Evolutionary conservation across 2,113 vertebrate species (phyloP), one percentile per base, ranked within the genome.

Genomic region (Motacilla alba): DNA sequence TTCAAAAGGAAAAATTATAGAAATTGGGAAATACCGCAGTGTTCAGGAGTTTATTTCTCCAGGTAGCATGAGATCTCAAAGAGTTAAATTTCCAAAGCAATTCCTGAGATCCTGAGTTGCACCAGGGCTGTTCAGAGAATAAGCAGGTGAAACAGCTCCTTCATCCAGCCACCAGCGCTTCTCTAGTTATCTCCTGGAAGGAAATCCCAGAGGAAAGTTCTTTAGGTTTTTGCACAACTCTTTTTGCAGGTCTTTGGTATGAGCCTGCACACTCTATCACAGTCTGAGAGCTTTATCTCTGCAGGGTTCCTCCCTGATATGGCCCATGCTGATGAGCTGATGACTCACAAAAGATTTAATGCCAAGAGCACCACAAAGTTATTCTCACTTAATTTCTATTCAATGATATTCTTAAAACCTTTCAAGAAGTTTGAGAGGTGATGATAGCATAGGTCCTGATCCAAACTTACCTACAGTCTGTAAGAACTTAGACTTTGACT

Each of bases 401-500:
- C 78, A 80, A 11, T 15, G 53, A 69, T 76, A 76, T 22, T 70
- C 76, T 72, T 60, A 77, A 89, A 90, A 44, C 68, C 68, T 93
- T 89, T 78, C 64, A 70, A 72, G 64, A 52, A 81, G 33, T 90
- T 67, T 90, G 68, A 92, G 52, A 26, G 64, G 39, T 44, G 69
- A 83, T 22, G 4, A 43, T 50, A 78, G 26, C 15, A 27, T 14
- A 55, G 46, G 11, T 44, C 52, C 23, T 75, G 55, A 94, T 89
- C 52, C 19, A 44, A 75, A 93, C 60, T 74, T 92, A 90, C 83
- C 92, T 90, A 66, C 33, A 93, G 68, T 77, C 83, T 78, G 27
- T 44, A 75, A 93, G 73, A 92, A 95, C 35, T 52, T 82, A 79
- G 62, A 83, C 70, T 93, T 93, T 79, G 67, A 92, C 78, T 83